Percentiles rank a stretch among this genome's conserved stretches.
Conservation (phyloP, 2,888 invertebrate species). For the Hypena proboscidalis region DNA sequence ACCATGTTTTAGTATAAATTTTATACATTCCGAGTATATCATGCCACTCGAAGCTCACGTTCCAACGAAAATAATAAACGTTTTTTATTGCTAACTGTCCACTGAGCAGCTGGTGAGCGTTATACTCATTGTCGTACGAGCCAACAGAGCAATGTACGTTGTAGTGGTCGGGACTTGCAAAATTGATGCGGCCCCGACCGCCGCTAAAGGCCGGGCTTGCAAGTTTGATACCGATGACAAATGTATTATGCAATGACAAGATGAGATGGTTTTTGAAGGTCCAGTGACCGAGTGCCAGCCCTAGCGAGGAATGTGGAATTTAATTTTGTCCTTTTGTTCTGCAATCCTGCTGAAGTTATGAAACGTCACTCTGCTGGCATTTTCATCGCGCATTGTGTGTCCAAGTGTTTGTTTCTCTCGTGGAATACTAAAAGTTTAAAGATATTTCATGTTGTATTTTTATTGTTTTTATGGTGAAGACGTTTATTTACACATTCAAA, state of each 20-base stretch:
- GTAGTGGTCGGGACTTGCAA: slow-evolving; percentile 27
- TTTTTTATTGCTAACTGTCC: slow-evolving; percentile 21
- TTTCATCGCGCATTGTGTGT: too few relatives aligned
- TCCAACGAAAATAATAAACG: slow-evolving; percentile 24
- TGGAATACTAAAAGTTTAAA: too few relatives aligned
- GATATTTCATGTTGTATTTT: too few relatives aligned
- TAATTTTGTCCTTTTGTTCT: too few relatives aligned
- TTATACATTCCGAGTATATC: slow-evolving; percentile 17
- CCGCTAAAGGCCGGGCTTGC: slow-evolving; percentile 31
- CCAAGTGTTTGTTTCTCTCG: too few relatives aligned
- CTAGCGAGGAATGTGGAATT: too few relatives aligned
- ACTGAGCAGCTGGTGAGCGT: slow-evolving; percentile 35
- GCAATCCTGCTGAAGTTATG: too few relatives aligned
- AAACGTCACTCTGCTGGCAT: too few relatives aligned
- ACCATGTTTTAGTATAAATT: slow-evolving; percentile 9
- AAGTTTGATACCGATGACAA: slow-evolving; percentile 44
- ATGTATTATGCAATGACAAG: slow-evolving; percentile 39
- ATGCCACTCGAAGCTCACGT: neutral
- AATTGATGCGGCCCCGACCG: slow-evolving; percentile 37
- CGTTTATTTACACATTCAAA: too few relatives aligned
- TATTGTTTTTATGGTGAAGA: too few relatives aligned
- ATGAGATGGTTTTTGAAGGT: slow-evolving; percentile 30
- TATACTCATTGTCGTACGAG: slow-evolving; percentile 18
- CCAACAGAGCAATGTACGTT: slow-evolving; percentile 26
- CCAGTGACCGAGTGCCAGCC: slow-evolving; percentile 15